phyloP scores from a whole-genome alignment of 2,888 invertebrate genomes.

The Phengaris alcon region DNA sequence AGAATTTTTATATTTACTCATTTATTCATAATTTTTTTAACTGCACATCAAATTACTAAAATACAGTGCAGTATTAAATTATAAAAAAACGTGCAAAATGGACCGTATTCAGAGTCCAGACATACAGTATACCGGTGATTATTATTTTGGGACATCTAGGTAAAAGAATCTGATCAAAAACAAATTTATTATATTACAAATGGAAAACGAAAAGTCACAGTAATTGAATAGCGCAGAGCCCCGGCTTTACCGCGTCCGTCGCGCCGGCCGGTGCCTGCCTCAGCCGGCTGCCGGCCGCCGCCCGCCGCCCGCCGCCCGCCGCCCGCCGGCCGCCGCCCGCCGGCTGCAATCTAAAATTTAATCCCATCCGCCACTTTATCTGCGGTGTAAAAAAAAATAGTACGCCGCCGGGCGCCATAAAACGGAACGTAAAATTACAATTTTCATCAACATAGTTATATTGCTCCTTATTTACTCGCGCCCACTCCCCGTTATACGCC shows the following conservation, averaged over 20 bases:
- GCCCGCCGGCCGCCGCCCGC: not conserved
- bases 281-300: not conserved
- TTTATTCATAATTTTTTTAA: no score
- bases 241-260: not conserved
- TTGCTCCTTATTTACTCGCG: constrained; percentile 2
- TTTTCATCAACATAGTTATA: constrained; percentile 26
- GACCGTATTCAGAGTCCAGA: no score
- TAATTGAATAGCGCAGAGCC: constrained; percentile 1
- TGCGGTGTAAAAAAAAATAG: constrained; percentile 24
- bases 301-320: not conserved
- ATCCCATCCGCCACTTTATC: constrained; percentile 25
- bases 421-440: constrained; percentile 24
- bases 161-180: not conserved
- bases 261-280: not conserved
- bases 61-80: no score
- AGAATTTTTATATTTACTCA: no score
- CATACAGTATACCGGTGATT: not conserved
- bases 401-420: constrained; percentile 13
- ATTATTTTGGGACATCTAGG: not conserved
- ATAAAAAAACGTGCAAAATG: no score
- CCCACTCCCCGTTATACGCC: not conserved
- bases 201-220: not conserved
- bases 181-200: not conserved
- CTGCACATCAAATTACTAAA: no score
- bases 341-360: constrained; percentile 25